phyloP scores from a whole-genome alignment of 2,888 invertebrate genomes.

The Strigamia crassipes region DNA sequence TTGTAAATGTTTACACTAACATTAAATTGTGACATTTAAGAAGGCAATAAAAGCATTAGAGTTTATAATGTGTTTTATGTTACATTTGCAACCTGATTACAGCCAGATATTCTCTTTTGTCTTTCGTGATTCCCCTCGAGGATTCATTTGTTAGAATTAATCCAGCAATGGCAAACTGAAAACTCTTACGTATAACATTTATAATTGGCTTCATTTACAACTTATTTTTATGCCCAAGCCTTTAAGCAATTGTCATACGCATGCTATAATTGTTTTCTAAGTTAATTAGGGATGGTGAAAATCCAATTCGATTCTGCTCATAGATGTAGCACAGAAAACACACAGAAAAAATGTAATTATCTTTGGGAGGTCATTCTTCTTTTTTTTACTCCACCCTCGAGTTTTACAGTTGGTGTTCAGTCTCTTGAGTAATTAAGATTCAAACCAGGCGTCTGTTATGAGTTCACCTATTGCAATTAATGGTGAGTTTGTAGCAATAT shows the following conservation, averaged over 20 bases:
- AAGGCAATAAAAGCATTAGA: conserved; percentile 38
- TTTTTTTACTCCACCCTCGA: not conserved
- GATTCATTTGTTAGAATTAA: conserved; percentile 18
- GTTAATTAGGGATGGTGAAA: conserved; percentile 23
- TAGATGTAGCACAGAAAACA: not conserved
- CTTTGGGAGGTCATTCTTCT: conserved; percentile 4
- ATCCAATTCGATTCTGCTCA: conserved; percentile 8
- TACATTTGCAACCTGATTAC: conserved; percentile 25
- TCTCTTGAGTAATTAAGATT: conserved; percentile 2
- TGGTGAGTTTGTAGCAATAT: not conserved
- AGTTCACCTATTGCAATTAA: not conserved
- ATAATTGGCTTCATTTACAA: conserved; percentile 22
- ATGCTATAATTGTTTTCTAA: not conserved
- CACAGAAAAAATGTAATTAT: conserved; percentile 35
- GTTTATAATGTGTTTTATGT: conserved; percentile 33
- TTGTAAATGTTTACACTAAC: conserved; percentile 8
- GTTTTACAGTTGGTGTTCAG: conserved; percentile 6
- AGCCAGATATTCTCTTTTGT: conserved; percentile 29
- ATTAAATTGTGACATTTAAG: conserved; percentile 25
- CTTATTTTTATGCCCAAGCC: not conserved
- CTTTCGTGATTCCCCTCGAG: conserved; percentile 21
- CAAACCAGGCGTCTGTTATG: conserved; percentile 24
- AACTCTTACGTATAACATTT: not conserved
- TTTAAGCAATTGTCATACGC: conserved; percentile 22
- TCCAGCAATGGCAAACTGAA: not conserved